Conservation (phyloP, 2,888 invertebrate genomes). For the Papilio elwesi region DNA sequence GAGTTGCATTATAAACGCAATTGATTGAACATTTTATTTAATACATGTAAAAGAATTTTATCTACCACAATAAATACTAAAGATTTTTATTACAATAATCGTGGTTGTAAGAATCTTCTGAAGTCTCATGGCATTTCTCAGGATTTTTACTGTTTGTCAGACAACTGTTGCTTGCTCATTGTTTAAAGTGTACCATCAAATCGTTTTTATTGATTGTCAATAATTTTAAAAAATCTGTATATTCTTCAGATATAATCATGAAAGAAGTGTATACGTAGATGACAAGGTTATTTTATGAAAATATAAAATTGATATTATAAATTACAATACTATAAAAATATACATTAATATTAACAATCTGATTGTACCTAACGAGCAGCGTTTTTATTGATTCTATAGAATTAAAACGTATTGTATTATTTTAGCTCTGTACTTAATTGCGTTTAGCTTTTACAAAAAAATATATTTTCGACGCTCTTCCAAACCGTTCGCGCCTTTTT, state of each 20-base stretch:
- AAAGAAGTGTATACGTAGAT: neutral
- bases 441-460: constrained; percentile 6
- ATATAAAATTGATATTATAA: neutral
- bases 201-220: constrained; percentile 3
- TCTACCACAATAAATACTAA: constrained; percentile 8
- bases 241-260: neutral
- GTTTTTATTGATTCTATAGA: constrained; percentile 52
- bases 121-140: neutral
- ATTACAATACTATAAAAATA: too few relatives aligned
- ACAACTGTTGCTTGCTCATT: constrained; percentile 5
- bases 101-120: neutral
- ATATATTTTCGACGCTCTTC: neutral
- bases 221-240: neutral
- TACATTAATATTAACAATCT: too few relatives aligned
- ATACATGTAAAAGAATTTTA: neutral
- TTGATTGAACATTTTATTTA: constrained; percentile 2
- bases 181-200: neutral
- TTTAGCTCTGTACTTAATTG: constrained; percentile 32
- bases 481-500: neutral
- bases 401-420: constrained; percentile 42
- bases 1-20: constrained; percentile 4
- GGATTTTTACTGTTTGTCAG: neutral
- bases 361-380: constrained; percentile 36
- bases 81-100: constrained; percentile 1
- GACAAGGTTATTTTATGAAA: neutral